Base-by-base conservation (phyloP, 2,797 vertebrate genomes). In the Synaphobranchus kaupii region DNA sequence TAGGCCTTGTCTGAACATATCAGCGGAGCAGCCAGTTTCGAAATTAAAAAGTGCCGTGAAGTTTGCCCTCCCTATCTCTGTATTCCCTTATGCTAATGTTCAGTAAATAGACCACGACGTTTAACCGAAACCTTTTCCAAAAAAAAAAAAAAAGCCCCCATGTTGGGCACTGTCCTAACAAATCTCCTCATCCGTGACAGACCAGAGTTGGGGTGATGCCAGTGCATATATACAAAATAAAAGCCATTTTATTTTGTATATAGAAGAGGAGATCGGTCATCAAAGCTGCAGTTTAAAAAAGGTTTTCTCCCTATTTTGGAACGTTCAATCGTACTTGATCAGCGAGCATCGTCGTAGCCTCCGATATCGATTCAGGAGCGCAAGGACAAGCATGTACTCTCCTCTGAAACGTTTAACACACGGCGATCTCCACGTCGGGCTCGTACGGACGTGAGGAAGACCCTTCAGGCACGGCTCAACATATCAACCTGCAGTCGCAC, bases 71-170 rank as follows among this genome's bases (percentile, higher is more conserved):
- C 88, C 88, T 87, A 87, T 92, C 90, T 92, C 93, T 90, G 91
- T 93, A 93, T 92, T 92, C 89, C 39, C 90, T 85, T 89, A 87
- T 90, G 88, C 82, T 91, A 92, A 94, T 88, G 90, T 90, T 91
- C 93, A 89, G 93, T 88, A 87, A 93, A 93, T 90, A 92, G 92
- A 92, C 92, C 91, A 93, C 92, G 20, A 92, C 89, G 89, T 89
- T 93, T 91, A 93, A 92, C 68, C 63, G 63, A 85, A 89, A 87
- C 66, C 86, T 84, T 92, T 86, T 88, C 81, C 90, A 87, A 86
- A 78, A 78, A 4, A 9, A 50, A 17, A n/a, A 71, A 78, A 68
- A 28, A 13, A 17, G 28, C 13, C 39, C 88, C 90, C 87, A 85
- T 50, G 78, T 81, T 48, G 87, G 89, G 52, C 86, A 86, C 87